These are phyloP conservation scores for Anseranas semipalmata DNA, from an alignment of 2,113 vertebrate species.

Conservation along the genomic window DNA sequence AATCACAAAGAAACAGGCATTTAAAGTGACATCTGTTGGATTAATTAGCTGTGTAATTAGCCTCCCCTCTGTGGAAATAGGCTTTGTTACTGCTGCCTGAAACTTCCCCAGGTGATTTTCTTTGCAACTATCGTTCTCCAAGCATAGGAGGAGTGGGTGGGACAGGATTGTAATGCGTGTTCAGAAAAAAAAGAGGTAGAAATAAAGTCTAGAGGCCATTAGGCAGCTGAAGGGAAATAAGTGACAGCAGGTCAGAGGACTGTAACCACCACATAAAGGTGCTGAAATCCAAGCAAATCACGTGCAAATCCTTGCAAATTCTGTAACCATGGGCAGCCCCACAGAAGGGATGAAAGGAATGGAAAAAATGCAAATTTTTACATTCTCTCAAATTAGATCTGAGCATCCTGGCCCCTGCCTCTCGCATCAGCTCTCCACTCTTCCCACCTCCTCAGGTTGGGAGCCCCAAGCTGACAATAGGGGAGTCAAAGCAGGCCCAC, in stretches of 20 bases:
- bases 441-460: background rate
- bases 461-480: background rate
- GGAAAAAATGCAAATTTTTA: too few species aligned
- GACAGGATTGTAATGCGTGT: background rate
- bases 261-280: rapidly evolving
- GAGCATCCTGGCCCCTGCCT: background rate
- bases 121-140: constrained; percentile 2
- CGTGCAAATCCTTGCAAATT: rapidly evolving
- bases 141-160: background rate
- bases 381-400: rapidly evolving
- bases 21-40: constrained; percentile 76
- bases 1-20: constrained; percentile 67
- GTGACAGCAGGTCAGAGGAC: background rate
- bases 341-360: background rate
- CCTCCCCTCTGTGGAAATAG: constrained; percentile 60
- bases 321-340: background rate
- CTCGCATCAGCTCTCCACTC: background rate
- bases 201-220: background rate
- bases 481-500: background rate
- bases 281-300: background rate
- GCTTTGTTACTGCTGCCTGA: constrained; percentile 66
- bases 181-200: background rate
- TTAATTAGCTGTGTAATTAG: constrained; percentile 80
- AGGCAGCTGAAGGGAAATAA: background rate
- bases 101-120: constrained; percentile 74